Base-by-base conservation (phyloP, 1,140 invertebrate species). In the Musca domestica region DNA sequence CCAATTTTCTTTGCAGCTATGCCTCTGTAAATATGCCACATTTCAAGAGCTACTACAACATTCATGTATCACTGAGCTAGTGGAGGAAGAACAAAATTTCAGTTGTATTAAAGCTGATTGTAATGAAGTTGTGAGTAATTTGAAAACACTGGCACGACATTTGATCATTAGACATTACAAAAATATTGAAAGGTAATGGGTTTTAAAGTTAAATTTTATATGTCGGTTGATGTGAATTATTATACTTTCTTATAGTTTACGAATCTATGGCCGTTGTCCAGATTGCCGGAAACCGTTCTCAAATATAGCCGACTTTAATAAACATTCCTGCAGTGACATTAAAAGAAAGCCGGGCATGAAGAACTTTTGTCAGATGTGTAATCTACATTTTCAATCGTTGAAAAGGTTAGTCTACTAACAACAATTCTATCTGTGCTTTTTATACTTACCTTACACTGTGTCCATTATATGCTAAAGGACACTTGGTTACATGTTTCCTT, bases 261-360 rank as follows among this genome's bases (percentile, higher is more conserved):
- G 69, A 17, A 79, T 80, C 14, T 80, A 80, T 61, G 73, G 77
- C 56, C 70, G 67, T 27, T 80, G 78, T 34, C 73, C 76, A 9
- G 76, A 76, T 56, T 80, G 78, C 67, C 67, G 73, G 12, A 69
- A 76, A 68, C 76, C 74, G 0, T 80, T 77, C 15, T 78, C 78
- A 0, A 80, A 75, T 17, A 74, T 80, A 52, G 20, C 73, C 48
- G 72, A 75, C 10, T 77, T 75, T 6, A 80, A 80, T 58, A 80
- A 80, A 64, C 78, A 80, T 63, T 80, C 78, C 2, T 80, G 78
- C 17, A 74, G 73, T 61, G 66, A 74, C 23, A 72, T 76, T 9
- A 76, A 75, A 30, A 73, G 75, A 23, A 74, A 69, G 23, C 68
- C 74, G 1, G 73, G 76, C 6, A 64, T 68, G 0, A 71, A 70